These are phyloP conservation scores for Diaperis boleti DNA, from an alignment of 2,888 invertebrate species.

Conservation along the genomic window DNA sequence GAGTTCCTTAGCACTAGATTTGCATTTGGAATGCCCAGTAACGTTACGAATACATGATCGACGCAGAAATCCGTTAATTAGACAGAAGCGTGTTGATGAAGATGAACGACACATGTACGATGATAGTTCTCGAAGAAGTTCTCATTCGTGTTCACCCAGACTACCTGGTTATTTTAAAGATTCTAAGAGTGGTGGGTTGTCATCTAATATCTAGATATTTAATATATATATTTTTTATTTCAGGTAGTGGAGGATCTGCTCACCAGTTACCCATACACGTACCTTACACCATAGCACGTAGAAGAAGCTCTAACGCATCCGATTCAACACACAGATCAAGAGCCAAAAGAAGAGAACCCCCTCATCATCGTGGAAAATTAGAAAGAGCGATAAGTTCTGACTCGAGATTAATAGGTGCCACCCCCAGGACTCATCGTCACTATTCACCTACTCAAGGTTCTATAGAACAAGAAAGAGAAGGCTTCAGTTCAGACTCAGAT, in stretches of 20 bases:
- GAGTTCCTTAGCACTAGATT: constrained; percentile 81
- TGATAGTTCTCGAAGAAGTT: constrained; percentile 57
- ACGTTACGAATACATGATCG: constrained; percentile 70
- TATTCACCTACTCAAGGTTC: constrained; percentile 53
- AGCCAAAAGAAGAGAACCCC: constrained; percentile 57
- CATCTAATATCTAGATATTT: no score
- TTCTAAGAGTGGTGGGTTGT: constrained; percentile 45
- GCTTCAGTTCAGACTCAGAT: constrained; percentile 60
- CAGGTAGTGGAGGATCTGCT: constrained; percentile 57
- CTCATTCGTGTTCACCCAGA: constrained; percentile 64
- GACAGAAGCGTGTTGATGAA: constrained; percentile 83
- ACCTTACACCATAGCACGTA: constrained; percentile 48
- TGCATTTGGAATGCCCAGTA: constrained; percentile 76
- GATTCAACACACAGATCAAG: constrained; percentile 61
- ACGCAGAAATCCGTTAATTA: constrained; percentile 78
- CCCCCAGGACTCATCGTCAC: constrained; percentile 52
- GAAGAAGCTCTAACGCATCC: constrained; percentile 66
- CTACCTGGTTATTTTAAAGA: constrained; percentile 56
- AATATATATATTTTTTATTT: no score
- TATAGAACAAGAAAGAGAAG: constrained; percentile 56
- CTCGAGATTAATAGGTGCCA: constrained; percentile 60
- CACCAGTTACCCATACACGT: constrained; percentile 57
- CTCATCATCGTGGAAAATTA: constrained; percentile 56
- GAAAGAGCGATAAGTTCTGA: constrained; percentile 64
- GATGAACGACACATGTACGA: constrained; percentile 65